Evolutionary conservation across 2,113 vertebrate species (phyloP), one percentile per base, ranked within the genome.

Genomic region (Chloebia gouldiae): DNA sequence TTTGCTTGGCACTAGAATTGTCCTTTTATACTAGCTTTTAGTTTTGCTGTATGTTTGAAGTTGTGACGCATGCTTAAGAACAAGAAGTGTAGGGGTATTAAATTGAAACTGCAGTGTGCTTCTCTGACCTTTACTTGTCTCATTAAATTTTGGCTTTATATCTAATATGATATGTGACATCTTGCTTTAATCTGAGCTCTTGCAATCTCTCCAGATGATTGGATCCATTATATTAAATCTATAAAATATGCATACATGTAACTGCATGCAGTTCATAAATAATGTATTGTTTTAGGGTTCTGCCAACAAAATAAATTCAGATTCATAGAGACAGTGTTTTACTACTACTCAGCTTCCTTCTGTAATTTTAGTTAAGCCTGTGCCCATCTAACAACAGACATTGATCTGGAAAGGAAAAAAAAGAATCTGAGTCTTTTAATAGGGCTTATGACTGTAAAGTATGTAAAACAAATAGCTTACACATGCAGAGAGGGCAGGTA

Each of bases 121-220:
- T 68, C 86, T 93, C 88, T 96, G 93, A 96, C 94, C 93, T 96
- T 96, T 93, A 94, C 90, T 95, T 95, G 94, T 96, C 93, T 97
- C 93, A 96, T 96, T 96, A 96, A 78, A 92, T 92, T 93, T 92
- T 96, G 90, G 88, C 90, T 94, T 96, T 83, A 39, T 94, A 86
- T 78, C 79, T 92, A 78, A 86, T 88, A 95, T 56, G 75, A 90
- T 91, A 73, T 94, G 81, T 95, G 93, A 95, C 93, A 95, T 96
- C 93, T 96, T 97, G 90, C 92, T 96, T 96, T 97, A 83, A 97
- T 96, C 90, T 95, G 60, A 92, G 85, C 37, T 86, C 64, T 91
- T 96, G 33, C 76, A 92, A 64, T 93, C 68, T 76, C 72, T 93
- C 44, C 85, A 86, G 86, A 81, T 85, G 82, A 94, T 92, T 96